phyloP scores from a whole-genome alignment of 2,797 vertebrate species.

The Pseudochromis fuscus region DNA sequence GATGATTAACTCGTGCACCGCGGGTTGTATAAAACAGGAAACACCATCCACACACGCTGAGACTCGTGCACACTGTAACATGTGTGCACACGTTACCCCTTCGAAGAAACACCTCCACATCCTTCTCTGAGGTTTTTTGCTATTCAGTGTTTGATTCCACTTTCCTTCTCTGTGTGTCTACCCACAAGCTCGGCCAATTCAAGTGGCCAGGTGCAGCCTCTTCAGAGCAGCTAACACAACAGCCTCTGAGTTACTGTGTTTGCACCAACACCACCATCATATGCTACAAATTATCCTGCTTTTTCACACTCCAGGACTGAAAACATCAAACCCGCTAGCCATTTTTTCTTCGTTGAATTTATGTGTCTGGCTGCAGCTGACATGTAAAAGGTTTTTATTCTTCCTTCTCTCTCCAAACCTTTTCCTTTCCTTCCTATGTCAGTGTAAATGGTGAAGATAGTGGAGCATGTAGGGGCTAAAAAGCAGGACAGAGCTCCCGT shows the following conservation, averaged over 20 bases:
- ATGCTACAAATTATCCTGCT: conserved; percentile 54
- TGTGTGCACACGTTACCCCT: conserved; percentile 10
- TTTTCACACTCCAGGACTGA: conserved; percentile 52
- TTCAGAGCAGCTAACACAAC: conserved; percentile 59
- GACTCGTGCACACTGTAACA: background rate
- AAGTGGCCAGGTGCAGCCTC: conserved; percentile 75
- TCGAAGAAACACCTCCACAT: conserved; percentile 40
- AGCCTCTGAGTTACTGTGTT: conserved; percentile 51
- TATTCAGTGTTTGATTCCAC: conserved; percentile 67
- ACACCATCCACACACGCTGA: background rate
- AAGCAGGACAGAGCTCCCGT: too few species aligned
- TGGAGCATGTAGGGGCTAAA: background rate
- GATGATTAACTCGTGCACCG: conserved; percentile 54
- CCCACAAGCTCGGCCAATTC: conserved; percentile 48
- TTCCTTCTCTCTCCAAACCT: conserved; percentile 5
- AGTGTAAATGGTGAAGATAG: background rate
- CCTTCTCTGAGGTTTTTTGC: conserved; percentile 62
- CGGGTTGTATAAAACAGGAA: conserved; percentile 26
- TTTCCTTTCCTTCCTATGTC: conserved; percentile 18
- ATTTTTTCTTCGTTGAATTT: conserved; percentile 35
- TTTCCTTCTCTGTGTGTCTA: conserved; percentile 43
- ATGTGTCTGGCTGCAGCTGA: background rate
- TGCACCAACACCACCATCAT: conserved; percentile 48
- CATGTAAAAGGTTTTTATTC: background rate
- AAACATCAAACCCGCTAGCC: conserved; percentile 49